Evolutionary conservation across 2,113 vertebrate species (phyloP).

Genomic region (Nothocercus julius): DNA sequence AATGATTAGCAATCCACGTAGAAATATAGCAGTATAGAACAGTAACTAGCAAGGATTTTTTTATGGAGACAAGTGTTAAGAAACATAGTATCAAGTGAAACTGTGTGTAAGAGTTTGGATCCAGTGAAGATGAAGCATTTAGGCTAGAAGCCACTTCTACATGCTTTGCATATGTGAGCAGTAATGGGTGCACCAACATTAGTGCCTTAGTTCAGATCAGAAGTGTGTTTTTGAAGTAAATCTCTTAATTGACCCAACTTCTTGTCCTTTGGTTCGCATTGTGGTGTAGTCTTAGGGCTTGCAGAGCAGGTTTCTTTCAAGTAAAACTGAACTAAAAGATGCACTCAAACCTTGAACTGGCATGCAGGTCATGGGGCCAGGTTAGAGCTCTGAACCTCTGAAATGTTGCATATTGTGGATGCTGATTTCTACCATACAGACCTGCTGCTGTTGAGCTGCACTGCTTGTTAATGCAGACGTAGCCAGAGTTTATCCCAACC

Average conservation of each 20-base stretch:
- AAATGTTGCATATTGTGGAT: accelerated
- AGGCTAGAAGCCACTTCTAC: neutral
- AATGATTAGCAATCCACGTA: neutral
- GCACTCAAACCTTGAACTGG: neutral
- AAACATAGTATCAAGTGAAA: neutral
- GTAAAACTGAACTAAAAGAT: neutral
- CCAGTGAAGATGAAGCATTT: neutral
- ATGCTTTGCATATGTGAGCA: neutral
- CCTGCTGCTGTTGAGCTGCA: neutral
- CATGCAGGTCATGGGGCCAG: neutral
- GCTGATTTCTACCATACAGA: no score
- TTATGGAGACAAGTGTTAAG: neutral
- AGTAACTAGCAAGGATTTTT: neutral
- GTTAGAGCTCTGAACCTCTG: neutral
- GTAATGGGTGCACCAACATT: neutral
- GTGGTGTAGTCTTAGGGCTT: neutral
- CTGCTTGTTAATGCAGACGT: no score
- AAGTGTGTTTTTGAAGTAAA: neutral
- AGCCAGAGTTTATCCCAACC: neutral
- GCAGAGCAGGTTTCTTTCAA: neutral
- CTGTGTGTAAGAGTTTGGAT: neutral
- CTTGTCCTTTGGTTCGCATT: neutral
- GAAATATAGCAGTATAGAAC: neutral
- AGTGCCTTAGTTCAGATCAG: neutral
- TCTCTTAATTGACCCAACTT: neutral